Evolutionary conservation across 2,113 vertebrate species (phyloP).

Genomic region (Oreochromis tanganicae): DNA sequence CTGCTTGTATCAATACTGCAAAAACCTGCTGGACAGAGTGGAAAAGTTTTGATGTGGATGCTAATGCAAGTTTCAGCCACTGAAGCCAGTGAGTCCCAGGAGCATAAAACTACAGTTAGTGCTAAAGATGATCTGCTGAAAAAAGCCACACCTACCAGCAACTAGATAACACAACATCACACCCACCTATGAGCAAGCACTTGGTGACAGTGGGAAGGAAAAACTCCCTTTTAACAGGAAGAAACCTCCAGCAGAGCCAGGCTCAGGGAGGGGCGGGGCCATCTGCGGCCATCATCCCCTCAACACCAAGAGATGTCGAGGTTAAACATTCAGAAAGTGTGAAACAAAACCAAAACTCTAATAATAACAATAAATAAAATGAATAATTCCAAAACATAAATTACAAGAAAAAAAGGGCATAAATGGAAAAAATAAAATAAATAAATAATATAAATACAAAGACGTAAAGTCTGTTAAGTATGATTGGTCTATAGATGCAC

Average conservation of each 20-base stretch:
- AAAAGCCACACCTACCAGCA: neutral
- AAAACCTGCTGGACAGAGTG: neutral
- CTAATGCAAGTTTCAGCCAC: neutral
- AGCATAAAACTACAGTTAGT: neutral
- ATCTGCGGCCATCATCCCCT: rapidly evolving
- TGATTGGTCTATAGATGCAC: neutral
- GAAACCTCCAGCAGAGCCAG: neutral
- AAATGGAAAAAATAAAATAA: too few relatives aligned
- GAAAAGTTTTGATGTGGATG: neutral
- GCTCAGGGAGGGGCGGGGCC: neutral
- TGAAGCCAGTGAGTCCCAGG: rapidly evolving
- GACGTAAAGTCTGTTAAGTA: neutral
- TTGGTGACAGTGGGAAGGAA: rapidly evolving
- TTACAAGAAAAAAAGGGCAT: too few relatives aligned
- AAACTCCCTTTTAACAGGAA: neutral
- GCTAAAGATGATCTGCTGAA: neutral
- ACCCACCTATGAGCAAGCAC: rapidly evolving
- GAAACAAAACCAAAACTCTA: neutral
- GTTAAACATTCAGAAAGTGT: neutral
- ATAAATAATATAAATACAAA: too few relatives aligned
- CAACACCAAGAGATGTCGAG: too few relatives aligned
- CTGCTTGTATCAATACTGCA: neutral
- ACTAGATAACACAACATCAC: rapidly evolving
- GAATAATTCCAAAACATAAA: too few relatives aligned
- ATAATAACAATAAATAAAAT: neutral